Evolutionary conservation across 1,140 invertebrate genomes (phyloP).

Genomic region (Holcopasites calliopsidis): DNA sequence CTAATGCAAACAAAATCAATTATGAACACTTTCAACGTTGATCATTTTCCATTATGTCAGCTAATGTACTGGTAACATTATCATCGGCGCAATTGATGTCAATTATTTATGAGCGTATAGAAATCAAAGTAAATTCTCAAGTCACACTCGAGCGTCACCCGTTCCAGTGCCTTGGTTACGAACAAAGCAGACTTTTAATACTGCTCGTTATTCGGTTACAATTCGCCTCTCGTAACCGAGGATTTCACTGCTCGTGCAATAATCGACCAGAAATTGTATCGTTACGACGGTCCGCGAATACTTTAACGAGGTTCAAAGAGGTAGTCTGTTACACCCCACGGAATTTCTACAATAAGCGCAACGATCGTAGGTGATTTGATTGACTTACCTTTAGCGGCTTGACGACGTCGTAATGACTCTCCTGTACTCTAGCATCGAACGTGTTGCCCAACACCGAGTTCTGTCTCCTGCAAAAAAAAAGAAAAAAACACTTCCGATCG

Average conservation of each 20-base stretch:
- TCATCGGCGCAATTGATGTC: neutral
- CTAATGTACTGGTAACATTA: neutral
- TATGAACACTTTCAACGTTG: too few species aligned
- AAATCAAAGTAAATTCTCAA: neutral
- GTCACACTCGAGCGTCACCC: neutral
- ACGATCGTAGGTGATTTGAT: slow-evolving; percentile 12
- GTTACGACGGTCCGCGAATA: too few species aligned
- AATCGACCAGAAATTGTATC: neutral
- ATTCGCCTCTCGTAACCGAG: neutral
- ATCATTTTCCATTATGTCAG: too few species aligned
- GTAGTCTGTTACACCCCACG: neutral
- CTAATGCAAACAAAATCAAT: neutral
- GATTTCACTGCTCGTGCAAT: neutral
- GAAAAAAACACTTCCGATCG: neutral
- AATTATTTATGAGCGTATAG: neutral
- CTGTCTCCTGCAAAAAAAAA: slow-evolving; percentile 69
- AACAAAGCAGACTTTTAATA: neutral
- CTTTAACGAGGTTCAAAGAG: neutral
- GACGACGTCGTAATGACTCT: slow-evolving; percentile 78
- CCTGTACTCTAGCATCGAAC: slow-evolving; percentile 75
- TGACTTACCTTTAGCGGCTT: slow-evolving; percentile 77
- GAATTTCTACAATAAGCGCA: neutral
- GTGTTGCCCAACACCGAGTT: slow-evolving; percentile 70
- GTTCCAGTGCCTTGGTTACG: neutral
- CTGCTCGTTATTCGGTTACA: neutral